These are phyloP conservation scores for Cotesia typhae DNA, from an alignment of 1,140 invertebrate genomes.

Conservation along the genomic window DNA sequence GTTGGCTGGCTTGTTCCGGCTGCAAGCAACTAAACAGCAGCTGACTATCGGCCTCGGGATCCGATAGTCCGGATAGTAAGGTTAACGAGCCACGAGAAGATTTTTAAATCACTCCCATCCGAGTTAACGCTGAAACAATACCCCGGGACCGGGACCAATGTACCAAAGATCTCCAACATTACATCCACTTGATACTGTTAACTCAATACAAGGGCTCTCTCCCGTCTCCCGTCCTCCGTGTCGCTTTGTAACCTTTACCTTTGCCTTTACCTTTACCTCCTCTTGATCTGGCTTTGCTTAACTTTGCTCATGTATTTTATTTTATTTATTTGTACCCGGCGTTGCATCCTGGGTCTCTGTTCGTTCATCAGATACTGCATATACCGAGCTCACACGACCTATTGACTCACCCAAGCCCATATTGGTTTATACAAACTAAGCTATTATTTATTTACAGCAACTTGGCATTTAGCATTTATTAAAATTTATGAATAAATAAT, in stretches of 20 bases:
- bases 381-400: neutral
- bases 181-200: too few relatives aligned
- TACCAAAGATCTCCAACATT: slow-evolving; percentile 17
- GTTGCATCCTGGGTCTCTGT: too few relatives aligned
- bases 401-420: neutral
- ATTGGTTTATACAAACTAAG: slow-evolving; percentile 29
- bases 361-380: too few relatives aligned
- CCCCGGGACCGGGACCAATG: slow-evolving; percentile 23
- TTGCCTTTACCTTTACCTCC: slow-evolving; percentile 26
- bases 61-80: slow-evolving; percentile 61
- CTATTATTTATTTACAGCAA: slow-evolving; percentile 34
- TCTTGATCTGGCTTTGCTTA: slow-evolving; percentile 26
- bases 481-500: too few relatives aligned
- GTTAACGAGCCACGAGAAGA: slow-evolving; percentile 65
- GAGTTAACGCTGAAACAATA: slow-evolving; percentile 18
- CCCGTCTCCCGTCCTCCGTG: neutral
- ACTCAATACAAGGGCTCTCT: too few relatives aligned
- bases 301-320: too few relatives aligned
- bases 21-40: slow-evolving; percentile 3
- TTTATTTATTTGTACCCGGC: too few relatives aligned
- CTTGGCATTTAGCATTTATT: too few relatives aligned
- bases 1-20: slow-evolving; percentile 13
- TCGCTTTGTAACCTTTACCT: slow-evolving; percentile 32
- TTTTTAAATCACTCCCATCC: slow-evolving; percentile 59
- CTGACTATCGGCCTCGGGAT: slow-evolving; percentile 42